phyloP scores from a whole-genome alignment of 2,797 vertebrate genomes.

The Rhodeus uyekii region DNA sequence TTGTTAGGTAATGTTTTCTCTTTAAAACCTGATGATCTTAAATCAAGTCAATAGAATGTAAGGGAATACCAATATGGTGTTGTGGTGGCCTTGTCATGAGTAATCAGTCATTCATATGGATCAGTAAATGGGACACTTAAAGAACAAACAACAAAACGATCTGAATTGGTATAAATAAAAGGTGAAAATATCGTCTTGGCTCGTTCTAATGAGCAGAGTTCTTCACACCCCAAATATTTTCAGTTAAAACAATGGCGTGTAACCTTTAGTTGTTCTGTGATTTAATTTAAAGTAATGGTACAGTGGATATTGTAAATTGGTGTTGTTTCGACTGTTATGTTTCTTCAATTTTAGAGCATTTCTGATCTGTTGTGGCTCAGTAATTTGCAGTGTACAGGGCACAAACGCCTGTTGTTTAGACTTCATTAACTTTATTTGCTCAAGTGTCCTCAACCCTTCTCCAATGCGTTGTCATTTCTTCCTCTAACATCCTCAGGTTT shows the following conservation, averaged over 20 bases:
- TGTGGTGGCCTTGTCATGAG: background rate
- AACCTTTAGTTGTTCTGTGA: no score
- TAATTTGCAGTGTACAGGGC: background rate
- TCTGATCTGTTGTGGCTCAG: background rate
- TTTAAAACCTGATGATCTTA: background rate
- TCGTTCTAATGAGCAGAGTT: no score
- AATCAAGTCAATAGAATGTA: background rate
- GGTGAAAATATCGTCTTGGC: background rate
- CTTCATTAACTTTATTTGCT: slow-evolving; percentile 31
- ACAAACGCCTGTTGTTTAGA: background rate
- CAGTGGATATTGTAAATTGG: background rate
- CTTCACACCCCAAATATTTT: background rate
- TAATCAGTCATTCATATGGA: background rate
- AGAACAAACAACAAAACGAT: no score
- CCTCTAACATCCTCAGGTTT: slow-evolving; percentile 44
- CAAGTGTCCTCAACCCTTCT: slow-evolving; percentile 39
- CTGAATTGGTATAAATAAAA: background rate
- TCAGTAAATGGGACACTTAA: background rate
- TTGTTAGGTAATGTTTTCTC: background rate
- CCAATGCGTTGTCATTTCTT: slow-evolving; percentile 41
- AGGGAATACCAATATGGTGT: no score
- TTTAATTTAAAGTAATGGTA: background rate
- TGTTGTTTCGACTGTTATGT: background rate
- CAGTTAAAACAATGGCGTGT: background rate
- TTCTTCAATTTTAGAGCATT: background rate